Percentiles rank a stretch among this genome's conserved stretches.
phyloP scores from a whole-genome alignment of 2,113 vertebrate species.

The Perca fluviatilis region DNA sequence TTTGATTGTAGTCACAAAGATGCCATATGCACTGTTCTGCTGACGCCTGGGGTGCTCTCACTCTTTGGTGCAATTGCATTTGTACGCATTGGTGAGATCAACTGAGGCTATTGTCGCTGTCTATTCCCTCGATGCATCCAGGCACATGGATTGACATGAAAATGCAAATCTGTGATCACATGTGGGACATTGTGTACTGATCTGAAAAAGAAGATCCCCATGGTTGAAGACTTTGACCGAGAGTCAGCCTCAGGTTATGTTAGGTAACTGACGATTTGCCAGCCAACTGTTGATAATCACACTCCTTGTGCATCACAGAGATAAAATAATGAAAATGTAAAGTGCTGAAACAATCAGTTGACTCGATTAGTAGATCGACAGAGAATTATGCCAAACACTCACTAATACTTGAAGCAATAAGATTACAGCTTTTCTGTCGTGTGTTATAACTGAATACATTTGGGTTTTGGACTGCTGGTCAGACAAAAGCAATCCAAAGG shows the following conservation, averaged over 20 bases:
- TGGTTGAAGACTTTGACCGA: conserved; percentile 34
- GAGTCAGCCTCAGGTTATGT: conserved; percentile 32
- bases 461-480: neutral
- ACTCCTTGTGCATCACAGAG: conserved; percentile 1
- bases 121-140: conserved; percentile 42
- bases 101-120: conserved; percentile 55
- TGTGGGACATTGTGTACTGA: conserved; percentile 21
- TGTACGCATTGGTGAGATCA: conserved; percentile 68
- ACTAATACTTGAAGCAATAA: neutral
- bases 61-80: conserved; percentile 78
- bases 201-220: conserved; percentile 6
- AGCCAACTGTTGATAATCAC: conserved; percentile 53
- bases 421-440: neutral
- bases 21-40: conserved; percentile 51
- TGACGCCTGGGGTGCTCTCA: conserved; percentile 48
- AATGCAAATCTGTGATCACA: conserved; percentile 48
- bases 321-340: neutral
- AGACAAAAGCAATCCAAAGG: neutral
- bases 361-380: neutral
- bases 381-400: neutral
- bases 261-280: conserved; percentile 33
- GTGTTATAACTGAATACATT: neutral
- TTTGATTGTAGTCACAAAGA: conserved; percentile 38
- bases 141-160: conserved; percentile 59
- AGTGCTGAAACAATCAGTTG: neutral